These are phyloP conservation scores for Chiloscyllium punctatum DNA, from an alignment of 2,797 vertebrate species.

Conservation along the genomic window DNA sequence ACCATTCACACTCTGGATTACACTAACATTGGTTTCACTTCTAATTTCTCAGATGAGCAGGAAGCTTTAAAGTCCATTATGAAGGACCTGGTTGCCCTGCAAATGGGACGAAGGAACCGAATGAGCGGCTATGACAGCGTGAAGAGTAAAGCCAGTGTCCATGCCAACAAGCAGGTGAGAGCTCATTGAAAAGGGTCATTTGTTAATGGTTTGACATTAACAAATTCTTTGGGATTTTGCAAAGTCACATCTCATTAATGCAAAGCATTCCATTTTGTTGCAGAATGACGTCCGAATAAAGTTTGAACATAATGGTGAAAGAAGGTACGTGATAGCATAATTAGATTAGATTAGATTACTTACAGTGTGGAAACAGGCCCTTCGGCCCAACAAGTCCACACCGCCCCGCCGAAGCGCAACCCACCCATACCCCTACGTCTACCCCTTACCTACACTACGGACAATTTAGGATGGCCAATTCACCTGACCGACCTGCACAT, in stretches of 20 bases:
- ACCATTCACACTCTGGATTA: neutral
- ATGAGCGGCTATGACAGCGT: conserved; percentile 71
- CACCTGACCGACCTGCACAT: too few relatives aligned
- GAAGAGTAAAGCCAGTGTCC: conserved; percentile 73
- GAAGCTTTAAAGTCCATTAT: conserved; percentile 97
- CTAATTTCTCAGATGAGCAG: conserved; percentile 74
- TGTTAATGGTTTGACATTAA: neutral
- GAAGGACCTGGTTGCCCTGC: conserved; percentile 96
- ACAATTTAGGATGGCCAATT: too few relatives aligned
- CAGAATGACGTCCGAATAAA: conserved; percentile 74
- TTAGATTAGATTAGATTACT: too few relatives aligned
- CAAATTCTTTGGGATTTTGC: neutral
- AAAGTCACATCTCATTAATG: neutral
- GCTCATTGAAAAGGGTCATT: neutral
- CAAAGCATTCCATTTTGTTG: conserved; percentile 5
- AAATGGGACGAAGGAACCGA: conserved; percentile 84
- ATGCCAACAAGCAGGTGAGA: conserved; percentile 77
- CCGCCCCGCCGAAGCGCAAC: too few relatives aligned
- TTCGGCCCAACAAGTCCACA: too few relatives aligned
- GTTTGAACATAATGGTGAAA: conserved; percentile 88
- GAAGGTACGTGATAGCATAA: conserved; percentile 63
- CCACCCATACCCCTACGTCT: too few relatives aligned
- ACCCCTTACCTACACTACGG: too few relatives aligned
- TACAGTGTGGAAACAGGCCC: too few relatives aligned
- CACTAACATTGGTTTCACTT: conserved; percentile 11